Conservation (phyloP, 2,113 vertebrate species). For the Hypanus sabinus region DNA sequence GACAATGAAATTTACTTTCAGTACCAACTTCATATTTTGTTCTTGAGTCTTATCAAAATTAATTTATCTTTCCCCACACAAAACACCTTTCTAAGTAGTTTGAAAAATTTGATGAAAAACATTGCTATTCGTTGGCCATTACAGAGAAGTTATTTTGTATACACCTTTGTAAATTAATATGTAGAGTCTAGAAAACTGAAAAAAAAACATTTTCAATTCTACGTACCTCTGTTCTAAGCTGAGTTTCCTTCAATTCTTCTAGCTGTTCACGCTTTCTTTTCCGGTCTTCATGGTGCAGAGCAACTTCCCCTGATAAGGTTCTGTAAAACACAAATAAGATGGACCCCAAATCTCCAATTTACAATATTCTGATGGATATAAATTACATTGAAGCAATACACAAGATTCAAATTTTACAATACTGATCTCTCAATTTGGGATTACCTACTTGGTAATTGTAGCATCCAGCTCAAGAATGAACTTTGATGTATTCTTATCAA, state of each 20-base stretch:
- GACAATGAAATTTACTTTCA: not conserved
- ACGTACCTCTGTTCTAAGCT: constrained; percentile 45
- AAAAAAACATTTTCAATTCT: not conserved
- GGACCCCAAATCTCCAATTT: not conserved
- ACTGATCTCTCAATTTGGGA: too few species aligned
- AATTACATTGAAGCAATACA: too few species aligned
- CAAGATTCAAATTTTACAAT: too few species aligned
- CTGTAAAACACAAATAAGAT: constrained; percentile 7
- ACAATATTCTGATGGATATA: too few species aligned
- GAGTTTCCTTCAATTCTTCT: constrained; percentile 62
- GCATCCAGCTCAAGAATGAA: too few species aligned
- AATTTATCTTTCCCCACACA: not conserved
- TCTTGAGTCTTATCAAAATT: not conserved
- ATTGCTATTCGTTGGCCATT: not conserved
- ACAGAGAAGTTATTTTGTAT: not conserved
- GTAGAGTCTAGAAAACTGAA: not conserved
- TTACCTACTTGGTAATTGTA: too few species aligned
- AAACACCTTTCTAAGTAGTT: not conserved
- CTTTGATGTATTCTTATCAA: not conserved
- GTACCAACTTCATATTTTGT: not conserved
- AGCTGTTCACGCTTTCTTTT: constrained; percentile 69
- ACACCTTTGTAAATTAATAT: not conserved
- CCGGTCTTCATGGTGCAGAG: constrained; percentile 39
- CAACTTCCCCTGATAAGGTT: not conserved
- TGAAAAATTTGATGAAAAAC: not conserved